Conservation (phyloP, 2,888 invertebrate genomes). For the Lapara coniferarum region DNA sequence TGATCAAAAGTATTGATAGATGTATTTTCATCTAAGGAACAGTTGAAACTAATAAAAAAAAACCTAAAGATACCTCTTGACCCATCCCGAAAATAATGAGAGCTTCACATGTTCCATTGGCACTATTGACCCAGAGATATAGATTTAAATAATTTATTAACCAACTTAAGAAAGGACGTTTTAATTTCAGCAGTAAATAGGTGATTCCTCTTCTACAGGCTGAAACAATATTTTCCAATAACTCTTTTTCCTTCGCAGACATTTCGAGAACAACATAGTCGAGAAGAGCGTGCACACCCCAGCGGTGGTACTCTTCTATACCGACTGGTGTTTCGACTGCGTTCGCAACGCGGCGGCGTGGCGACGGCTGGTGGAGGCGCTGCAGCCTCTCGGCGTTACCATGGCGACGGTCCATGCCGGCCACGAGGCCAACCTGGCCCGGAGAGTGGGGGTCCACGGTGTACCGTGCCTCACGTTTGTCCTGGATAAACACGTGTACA, state of each 20-base stretch:
- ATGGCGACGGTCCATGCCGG: conserved; percentile 92
- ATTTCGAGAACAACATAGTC: conserved; percentile 93
- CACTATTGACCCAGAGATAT: too few relatives aligned
- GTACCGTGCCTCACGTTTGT: conserved; percentile 92
- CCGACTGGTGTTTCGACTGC: conserved; percentile 97
- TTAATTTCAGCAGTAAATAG: too few relatives aligned
- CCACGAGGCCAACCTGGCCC: conserved; percentile 89
- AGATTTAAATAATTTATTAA: too few relatives aligned
- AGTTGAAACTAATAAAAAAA: too few relatives aligned
- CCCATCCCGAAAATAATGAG: too few relatives aligned
- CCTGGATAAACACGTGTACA: conserved; percentile 91
- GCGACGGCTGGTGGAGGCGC: conserved; percentile 92
- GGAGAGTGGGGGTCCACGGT: conserved; percentile 90
- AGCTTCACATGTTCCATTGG: too few relatives aligned
- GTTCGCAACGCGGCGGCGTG: conserved; percentile 94
- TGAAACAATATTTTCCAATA: neutral
- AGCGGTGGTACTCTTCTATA: conserved; percentile 94
- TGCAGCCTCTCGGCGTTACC: conserved; percentile 92
- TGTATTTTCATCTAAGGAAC: too few relatives aligned
- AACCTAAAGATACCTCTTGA: too few relatives aligned
- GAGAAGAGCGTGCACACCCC: conserved; percentile 93
- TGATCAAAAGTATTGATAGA: too few relatives aligned
- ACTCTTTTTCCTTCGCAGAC: conserved; percentile 79
- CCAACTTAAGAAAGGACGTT: too few relatives aligned
- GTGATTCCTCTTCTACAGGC: too few relatives aligned